Evolutionary conservation across 2,888 invertebrate genomes (phyloP).

Genomic region (Eucera pruinosa): DNA sequence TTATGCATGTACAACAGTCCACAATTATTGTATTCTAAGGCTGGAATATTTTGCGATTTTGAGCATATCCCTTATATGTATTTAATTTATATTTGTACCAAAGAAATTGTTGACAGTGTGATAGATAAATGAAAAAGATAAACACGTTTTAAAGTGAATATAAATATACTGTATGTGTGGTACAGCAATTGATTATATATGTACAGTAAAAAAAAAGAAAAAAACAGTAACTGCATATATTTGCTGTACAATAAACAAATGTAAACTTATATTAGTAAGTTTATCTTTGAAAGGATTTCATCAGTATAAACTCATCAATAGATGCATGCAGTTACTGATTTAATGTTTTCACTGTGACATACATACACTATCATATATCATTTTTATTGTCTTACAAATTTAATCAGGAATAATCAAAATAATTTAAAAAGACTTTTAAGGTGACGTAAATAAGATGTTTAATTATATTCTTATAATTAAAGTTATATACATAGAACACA

Average conservation of each 20-base stretch:
- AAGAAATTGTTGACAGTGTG: too few species aligned
- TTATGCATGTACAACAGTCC: too few species aligned
- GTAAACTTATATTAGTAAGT: too few species aligned
- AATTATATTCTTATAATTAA: slow-evolving; percentile 53
- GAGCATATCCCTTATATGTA: too few species aligned
- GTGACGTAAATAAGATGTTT: slow-evolving; percentile 34
- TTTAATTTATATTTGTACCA: too few species aligned
- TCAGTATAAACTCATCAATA: too few species aligned
- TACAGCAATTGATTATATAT: too few species aligned
- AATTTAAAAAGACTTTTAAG: slow-evolving; percentile 25
- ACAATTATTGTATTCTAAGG: too few species aligned
- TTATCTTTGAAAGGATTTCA: too few species aligned
- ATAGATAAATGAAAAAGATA: too few species aligned
- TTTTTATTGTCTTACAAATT: slow-evolving; percentile 18
- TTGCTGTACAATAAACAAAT: background rate
- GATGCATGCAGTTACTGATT: background rate
- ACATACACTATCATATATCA: slow-evolving; percentile 15
- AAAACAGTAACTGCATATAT: background rate
- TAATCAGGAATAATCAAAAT: slow-evolving; percentile 17
- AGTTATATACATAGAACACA: slow-evolving; percentile 61
- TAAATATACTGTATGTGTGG: background rate
- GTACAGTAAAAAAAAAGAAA: too few species aligned
- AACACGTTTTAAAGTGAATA: background rate
- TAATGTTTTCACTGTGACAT: slow-evolving; percentile 3
- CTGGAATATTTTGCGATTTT: too few species aligned